Conservation (phyloP, 2,888 invertebrate genomes). For the Scelioninae gen. 2 region DNA sequence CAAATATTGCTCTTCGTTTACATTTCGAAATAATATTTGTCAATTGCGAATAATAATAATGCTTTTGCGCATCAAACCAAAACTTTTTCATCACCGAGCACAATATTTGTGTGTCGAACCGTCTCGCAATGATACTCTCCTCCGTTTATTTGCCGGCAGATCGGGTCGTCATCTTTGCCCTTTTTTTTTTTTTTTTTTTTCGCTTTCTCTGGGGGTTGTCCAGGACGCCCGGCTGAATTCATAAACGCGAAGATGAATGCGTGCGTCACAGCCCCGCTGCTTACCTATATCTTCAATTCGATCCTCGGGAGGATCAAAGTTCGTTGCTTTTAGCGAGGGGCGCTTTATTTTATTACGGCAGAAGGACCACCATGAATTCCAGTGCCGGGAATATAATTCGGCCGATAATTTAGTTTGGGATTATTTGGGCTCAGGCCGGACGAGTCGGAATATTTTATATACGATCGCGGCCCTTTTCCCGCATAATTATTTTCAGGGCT, state of each 20-base stretch:
- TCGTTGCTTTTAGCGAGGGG: constrained; percentile 48
- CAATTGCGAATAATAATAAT: too few species aligned
- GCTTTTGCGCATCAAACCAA: neutral
- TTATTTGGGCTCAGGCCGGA: constrained; percentile 32
- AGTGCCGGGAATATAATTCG: constrained; percentile 43
- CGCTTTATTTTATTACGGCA: constrained; percentile 44
- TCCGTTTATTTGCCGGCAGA: neutral
- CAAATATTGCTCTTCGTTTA: too few species aligned
- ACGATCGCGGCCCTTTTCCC: constrained; percentile 26
- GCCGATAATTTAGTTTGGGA: constrained; percentile 51
- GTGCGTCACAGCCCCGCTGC: constrained; percentile 40
- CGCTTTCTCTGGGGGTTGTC: constrained; percentile 23
- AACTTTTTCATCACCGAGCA: too few species aligned
- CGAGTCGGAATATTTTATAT: constrained; percentile 34
- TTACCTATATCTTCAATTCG: constrained; percentile 52
- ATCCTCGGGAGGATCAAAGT: constrained; percentile 53
- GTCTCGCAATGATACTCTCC: too few species aligned
- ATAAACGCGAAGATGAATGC: constrained; percentile 45
- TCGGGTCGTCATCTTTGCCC: constrained; percentile 8
- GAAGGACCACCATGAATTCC: constrained; percentile 46
- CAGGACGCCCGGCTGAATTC: constrained; percentile 34
- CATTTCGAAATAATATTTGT: too few species aligned
- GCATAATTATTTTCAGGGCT: constrained; percentile 31
- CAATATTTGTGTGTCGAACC: too few species aligned
- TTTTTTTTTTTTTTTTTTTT: constrained; percentile 12